Conservation (phyloP, 1,140 invertebrate species). For the Leptinotarsa lineolata region DNA sequence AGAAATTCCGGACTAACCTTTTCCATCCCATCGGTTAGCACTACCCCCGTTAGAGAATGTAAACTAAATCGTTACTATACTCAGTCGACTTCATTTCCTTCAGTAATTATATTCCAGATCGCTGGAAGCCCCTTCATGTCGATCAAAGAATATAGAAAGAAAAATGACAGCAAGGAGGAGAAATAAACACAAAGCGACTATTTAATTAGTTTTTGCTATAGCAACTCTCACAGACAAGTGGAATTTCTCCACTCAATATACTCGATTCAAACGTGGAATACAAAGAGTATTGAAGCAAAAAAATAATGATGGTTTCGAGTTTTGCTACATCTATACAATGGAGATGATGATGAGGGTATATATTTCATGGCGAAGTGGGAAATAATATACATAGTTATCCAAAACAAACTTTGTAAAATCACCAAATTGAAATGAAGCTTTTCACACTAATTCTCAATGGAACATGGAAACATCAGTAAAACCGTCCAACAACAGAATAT, state of each 20-base stretch:
- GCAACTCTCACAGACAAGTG: not conserved
- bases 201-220: constrained; percentile 4
- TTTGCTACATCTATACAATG: not conserved
- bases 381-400: too few species aligned
- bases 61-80: too few species aligned
- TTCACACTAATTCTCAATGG: too few species aligned
- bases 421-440: too few species aligned
- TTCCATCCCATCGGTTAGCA: too few species aligned
- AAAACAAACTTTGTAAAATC: too few species aligned
- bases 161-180: not conserved
- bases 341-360: not conserved
- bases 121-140: not conserved
- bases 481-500: too few species aligned
- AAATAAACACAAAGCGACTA: not conserved
- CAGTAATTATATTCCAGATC: not conserved
- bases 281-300: not conserved
- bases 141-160: not conserved
- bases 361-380: not conserved
- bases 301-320: not conserved
- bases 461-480: too few species aligned
- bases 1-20: too few species aligned
- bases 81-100: not conserved
- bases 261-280: not conserved
- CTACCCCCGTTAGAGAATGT: too few species aligned
- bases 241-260: not conserved